phyloP scores from a whole-genome alignment of 2,888 invertebrate genomes.

The Clusia tigrina region DNA sequence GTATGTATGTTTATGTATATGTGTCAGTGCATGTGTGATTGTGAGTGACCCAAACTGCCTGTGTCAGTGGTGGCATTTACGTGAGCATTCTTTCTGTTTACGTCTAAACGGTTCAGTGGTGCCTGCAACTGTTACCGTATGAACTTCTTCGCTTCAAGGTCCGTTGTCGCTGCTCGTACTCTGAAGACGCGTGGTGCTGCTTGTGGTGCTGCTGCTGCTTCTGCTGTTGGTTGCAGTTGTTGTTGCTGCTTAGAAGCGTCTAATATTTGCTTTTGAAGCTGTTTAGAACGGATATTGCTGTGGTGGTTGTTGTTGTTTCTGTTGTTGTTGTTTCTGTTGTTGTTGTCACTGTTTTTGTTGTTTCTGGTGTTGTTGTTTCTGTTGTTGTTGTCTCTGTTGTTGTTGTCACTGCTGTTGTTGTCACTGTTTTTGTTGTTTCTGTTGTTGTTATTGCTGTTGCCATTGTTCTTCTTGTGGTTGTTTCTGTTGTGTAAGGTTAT shows the following conservation, averaged over 20 bases:
- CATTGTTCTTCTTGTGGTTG: not conserved
- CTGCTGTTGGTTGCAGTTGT: not conserved
- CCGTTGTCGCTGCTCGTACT: not conserved
- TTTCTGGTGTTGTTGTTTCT: too few species aligned
- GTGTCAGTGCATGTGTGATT: too few species aligned
- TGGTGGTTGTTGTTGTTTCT: too few species aligned
- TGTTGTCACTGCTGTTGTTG: not conserved
- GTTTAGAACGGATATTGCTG: not conserved
- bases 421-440: not conserved
- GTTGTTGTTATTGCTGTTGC: not conserved
- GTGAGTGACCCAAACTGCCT: too few species aligned
- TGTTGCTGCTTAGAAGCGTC: too few species aligned
- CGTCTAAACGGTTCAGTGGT: not conserved
- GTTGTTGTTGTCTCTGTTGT: too few species aligned
- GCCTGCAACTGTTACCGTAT: not conserved
- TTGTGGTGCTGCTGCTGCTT: not conserved
- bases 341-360: too few species aligned
- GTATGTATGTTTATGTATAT: not conserved
- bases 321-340: too few species aligned
- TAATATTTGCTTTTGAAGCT: not conserved
- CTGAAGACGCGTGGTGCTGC: not conserved
- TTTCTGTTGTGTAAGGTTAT: not conserved
- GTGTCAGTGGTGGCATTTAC: not conserved
- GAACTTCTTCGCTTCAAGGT: not conserved
- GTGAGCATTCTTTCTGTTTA: not conserved